Conservation (phyloP, 2,888 invertebrate species). For the Opisthograptis luteolata region DNA sequence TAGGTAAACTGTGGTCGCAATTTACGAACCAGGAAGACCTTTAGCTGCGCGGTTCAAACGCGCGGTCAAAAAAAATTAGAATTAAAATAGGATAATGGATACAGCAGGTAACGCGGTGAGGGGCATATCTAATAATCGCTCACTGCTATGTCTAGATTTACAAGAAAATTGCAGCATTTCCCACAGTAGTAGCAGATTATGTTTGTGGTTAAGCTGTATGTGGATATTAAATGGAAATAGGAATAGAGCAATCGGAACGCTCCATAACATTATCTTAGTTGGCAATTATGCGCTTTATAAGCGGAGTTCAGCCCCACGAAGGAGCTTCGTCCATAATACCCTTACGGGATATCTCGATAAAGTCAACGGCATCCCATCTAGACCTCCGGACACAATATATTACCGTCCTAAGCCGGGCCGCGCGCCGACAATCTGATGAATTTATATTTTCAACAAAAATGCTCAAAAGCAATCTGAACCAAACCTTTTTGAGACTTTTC, state of each 20-base stretch:
- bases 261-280: slow-evolving; percentile 20
- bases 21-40: too few species aligned
- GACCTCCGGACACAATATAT: slow-evolving; percentile 48
- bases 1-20: too few species aligned
- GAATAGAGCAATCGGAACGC: slow-evolving; percentile 1
- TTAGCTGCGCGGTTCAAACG: too few species aligned
- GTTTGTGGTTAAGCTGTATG: too few species aligned
- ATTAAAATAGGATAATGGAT: too few species aligned
- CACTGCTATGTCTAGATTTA: too few species aligned
- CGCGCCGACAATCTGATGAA: slow-evolving; percentile 29
- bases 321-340: slow-evolving; percentile 37
- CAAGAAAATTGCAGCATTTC: too few species aligned
- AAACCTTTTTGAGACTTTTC: slow-evolving; percentile 17
- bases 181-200: too few species aligned
- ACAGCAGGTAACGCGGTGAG: too few species aligned
- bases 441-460: slow-evolving; percentile 33
- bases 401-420: slow-evolving; percentile 44
- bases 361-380: slow-evolving; percentile 44
- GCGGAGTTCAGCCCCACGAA: slow-evolving; percentile 41
- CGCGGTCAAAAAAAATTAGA: too few species aligned
- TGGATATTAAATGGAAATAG: slow-evolving; percentile 15
- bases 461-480: slow-evolving; percentile 3
- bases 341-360: slow-evolving; percentile 47
- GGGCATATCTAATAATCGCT: too few species aligned
- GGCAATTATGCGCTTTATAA: slow-evolving; percentile 36